Base-by-base conservation (phyloP, 2,113 vertebrate genomes). In the Prochilodus magdalenae region DNA sequence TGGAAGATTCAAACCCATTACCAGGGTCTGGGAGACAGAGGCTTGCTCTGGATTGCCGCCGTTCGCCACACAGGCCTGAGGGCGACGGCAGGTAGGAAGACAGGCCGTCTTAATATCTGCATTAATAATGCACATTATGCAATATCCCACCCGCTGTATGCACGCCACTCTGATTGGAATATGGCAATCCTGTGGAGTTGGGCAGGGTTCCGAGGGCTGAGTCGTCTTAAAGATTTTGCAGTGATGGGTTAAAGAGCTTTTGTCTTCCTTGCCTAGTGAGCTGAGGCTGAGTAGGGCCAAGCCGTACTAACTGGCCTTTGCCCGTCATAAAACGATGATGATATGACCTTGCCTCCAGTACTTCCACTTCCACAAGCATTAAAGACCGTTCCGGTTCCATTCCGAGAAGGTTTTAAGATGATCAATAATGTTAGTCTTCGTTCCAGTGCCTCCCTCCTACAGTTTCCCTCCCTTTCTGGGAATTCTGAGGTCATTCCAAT, bases 71-170 rank as follows among this genome's bases (percentile, higher is more conserved):
- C 57, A 63, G 47, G 62, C 79, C 65, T 53, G 55, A 49, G 27
- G 80, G 57, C 26, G 53, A 24, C 44, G 47, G 65, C 36, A 63
- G 29, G 53, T 63, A 73, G 65, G 67, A 53, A 71, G 75, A 53
- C 63, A 15, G 55, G 20, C 47, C 76, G 75, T 66, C 63, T 83
- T 79, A 74, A 83, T 63, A 79, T 79, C 51, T n/a, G 20, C 65
- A 82, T 83, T 75, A 85, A 79, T 82, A 79, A 83, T 85, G 63
- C 33, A 85, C 40, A 81, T 49, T 65, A 74, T 85, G 81, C 74
- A 81, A 84, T 84, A 84, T 81, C 74, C 59, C 67, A 81, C 73
- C 83, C 29, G 55, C 77, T 80, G 47, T 80, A 44, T 44, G 40
- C 40, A 10, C 40, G 5, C 40, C 4, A 44, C 40, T 44, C 40